These are phyloP conservation scores for Scleropages formosus DNA, from an alignment of 2,797 vertebrate genomes.

Conservation along the genomic window DNA sequence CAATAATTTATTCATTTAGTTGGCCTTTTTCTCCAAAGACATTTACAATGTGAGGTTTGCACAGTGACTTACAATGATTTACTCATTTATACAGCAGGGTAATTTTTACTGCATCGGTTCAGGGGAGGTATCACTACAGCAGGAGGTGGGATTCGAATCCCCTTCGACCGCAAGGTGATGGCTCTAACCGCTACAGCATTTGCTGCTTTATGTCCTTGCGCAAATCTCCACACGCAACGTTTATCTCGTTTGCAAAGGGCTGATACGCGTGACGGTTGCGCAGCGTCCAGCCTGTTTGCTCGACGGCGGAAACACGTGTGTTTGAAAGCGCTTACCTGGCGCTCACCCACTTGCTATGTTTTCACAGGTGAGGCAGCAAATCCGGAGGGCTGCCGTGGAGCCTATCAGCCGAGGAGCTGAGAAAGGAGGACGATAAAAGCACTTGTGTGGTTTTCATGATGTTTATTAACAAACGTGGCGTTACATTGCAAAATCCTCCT, in stretches of 20 bases:
- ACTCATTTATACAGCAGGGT: no score
- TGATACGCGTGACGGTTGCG: background rate
- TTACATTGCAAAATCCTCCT: background rate
- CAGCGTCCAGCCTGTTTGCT: background rate
- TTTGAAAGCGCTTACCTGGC: background rate
- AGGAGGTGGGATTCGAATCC: no score
- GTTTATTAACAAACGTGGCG: background rate
- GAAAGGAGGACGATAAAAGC: background rate
- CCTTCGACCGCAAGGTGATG: no score
- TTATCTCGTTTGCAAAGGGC: background rate
- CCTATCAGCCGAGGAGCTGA: background rate
- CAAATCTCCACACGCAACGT: background rate
- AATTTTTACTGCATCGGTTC: no score
- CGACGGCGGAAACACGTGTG: conserved; percentile 5
- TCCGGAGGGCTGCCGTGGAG: background rate
- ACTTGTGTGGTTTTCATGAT: background rate
- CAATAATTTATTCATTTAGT: no score
- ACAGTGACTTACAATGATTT: no score
- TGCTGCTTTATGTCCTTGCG: background rate
- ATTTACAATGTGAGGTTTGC: no score
- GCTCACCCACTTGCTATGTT: conserved; percentile 16
- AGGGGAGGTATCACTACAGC: no score
- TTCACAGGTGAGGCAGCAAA: conserved; percentile 20
- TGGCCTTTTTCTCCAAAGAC: no score
- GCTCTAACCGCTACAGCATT: no score